Evolutionary conservation across 64 coral and sea anemone species (phyloP), one percentile per base, ranked within the genome.

Genomic region (Hydrozoanthus tunicans): DNA sequence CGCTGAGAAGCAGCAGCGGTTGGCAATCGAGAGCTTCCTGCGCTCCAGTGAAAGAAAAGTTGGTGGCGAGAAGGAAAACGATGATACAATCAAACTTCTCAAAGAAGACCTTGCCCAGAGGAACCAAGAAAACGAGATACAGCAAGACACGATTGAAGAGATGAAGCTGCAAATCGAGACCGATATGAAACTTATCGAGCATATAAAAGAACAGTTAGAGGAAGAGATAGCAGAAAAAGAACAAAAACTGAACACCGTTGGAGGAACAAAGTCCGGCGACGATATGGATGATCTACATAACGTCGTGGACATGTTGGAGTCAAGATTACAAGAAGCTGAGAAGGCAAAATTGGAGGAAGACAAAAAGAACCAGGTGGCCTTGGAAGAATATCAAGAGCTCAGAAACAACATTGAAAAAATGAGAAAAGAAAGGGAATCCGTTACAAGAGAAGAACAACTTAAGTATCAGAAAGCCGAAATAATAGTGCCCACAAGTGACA

Each of bases 381-480:
- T 90, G 7, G 93, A 98, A 25, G 96, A 98, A 65, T 98, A 98
- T 63, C 91, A 89, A 90, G 79, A 90, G 20, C 91, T 98, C 14
- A 83, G 93, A 77, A 83, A 92, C 54, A 90, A 92, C 55, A 91
- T 98, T 66, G 96, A 98, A 24, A 71, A 92, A 56, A 92, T 98
- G 77, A 92, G 90, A 58, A 78, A 81, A 69, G 82, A 90, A 5
- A 65, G 95, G 4, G 95, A 96, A 88, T 59, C 69, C n/a, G 64
- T 83, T 51, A 83, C 71, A 62, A 89, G 56, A 12, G 64, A 90
- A 73, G 81, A 70, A 82, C 89, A 90, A 73, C 70, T 53, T 20
- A 93, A 94, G n/a, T 73, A 89, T 59, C 58, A 63, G 67, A 96
- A 94, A 78, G 24, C 79, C 10, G 62, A 54, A 53, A 55, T 84